A percentile compares a stretch with the other conserved stretches of the same genome.
phyloP scores from a whole-genome alignment of 2,888 invertebrate species.

The Operophtera brumata region DNA sequence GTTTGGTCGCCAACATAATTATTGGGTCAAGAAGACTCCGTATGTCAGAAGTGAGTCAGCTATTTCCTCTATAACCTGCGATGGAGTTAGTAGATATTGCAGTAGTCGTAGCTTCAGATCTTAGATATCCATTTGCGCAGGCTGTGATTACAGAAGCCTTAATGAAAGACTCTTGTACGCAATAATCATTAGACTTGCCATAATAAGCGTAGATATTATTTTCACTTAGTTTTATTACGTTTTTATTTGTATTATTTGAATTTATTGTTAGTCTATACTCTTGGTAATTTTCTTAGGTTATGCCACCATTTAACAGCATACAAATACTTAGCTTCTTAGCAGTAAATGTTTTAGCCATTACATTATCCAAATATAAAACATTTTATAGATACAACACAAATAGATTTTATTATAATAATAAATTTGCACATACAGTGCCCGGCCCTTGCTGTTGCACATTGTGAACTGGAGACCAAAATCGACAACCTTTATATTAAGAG shows the following conservation, averaged over 20 bases:
- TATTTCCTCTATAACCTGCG: background rate
- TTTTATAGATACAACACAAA: too few species aligned
- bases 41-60: background rate
- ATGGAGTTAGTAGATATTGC: conserved; percentile 37
- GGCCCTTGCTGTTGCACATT: background rate
- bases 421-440: background rate
- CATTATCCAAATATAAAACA: too few species aligned
- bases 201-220: conserved; percentile 26
- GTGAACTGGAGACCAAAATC: background rate
- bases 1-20: too few species aligned
- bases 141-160: conserved; percentile 49
- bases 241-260: too few species aligned
- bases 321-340: too few species aligned
- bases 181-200: conserved; percentile 39
- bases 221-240: background rate
- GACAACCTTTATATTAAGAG: too few species aligned
- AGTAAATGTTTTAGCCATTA: too few species aligned
- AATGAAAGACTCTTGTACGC: conserved; percentile 52
- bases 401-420: too few species aligned
- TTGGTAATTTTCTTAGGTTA: too few species aligned
- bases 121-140: conserved; percentile 44
- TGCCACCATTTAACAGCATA: too few species aligned
- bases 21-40: background rate
- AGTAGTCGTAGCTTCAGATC: conserved; percentile 51
- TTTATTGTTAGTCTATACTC: too few species aligned